phyloP scores from a whole-genome alignment of 2,797 vertebrate genomes.

The Cichlasoma orientale region DNA sequence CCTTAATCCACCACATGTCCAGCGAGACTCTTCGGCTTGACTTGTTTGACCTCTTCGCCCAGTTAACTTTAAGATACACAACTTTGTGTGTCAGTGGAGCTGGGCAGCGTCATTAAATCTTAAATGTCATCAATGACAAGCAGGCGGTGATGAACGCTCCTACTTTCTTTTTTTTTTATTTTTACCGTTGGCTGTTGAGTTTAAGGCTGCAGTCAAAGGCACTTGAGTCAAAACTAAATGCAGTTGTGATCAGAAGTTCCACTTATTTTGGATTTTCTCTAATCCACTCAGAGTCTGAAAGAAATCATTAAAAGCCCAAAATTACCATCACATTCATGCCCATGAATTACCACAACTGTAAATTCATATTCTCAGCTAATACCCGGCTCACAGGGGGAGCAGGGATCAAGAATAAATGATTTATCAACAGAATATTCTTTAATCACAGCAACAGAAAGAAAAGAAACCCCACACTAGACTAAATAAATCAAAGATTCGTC shows the following conservation, averaged over 20 bases:
- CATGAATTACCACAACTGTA: too few species aligned
- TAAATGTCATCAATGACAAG: neutral
- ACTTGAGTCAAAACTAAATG: neutral
- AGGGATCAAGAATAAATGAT: too few species aligned
- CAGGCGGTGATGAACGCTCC: neutral
- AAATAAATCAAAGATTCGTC: too few species aligned
- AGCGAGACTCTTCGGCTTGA: neutral
- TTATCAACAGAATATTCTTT: too few species aligned
- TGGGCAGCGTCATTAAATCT: neutral
- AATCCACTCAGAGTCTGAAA: neutral
- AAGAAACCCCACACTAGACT: neutral
- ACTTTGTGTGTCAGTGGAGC: neutral
- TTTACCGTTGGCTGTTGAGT: neutral
- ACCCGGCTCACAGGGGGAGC: too few species aligned
- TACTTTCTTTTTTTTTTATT: neutral
- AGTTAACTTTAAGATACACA: neutral
- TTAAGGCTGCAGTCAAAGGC: too few species aligned
- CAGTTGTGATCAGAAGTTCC: neutral
- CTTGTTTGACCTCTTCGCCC: neutral
- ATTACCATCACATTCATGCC: too few species aligned
- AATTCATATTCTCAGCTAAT: too few species aligned
- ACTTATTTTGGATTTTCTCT: neutral
- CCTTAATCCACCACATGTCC: slow-evolving; percentile 2
- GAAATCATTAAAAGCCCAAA: too few species aligned
- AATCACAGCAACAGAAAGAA: neutral